Conservation (phyloP, 2,113 vertebrate genomes). For the Todiramphus chloris region DNA sequence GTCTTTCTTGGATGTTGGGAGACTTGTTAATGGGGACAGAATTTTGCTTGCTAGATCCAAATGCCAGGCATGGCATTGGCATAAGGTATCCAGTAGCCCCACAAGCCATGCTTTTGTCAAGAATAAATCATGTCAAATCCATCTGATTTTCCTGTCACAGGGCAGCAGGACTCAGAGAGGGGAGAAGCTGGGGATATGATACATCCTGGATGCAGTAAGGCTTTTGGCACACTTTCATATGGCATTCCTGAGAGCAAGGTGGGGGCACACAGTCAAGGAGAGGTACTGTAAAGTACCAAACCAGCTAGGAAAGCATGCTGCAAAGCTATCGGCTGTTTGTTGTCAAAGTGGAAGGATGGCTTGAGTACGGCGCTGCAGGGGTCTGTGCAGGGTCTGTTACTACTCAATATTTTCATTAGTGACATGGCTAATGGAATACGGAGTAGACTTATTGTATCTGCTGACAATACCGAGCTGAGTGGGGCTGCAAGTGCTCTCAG, state of each 20-base stretch:
- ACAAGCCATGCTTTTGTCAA: background rate
- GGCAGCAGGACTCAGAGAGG: background rate
- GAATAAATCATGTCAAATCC: conserved; percentile 4
- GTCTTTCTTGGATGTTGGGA: background rate
- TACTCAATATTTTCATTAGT: conserved; percentile 18
- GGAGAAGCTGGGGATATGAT: background rate
- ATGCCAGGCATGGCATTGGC: background rate
- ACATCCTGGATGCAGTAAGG: background rate
- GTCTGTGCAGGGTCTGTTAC: conserved; percentile 5
- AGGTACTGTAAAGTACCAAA: background rate
- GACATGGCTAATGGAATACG: background rate
- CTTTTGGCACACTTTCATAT: background rate
- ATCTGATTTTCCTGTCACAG: background rate
- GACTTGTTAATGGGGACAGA: background rate
- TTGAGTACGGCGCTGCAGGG: background rate
- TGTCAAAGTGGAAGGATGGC: background rate
- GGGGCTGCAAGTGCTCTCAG: conserved; percentile 12
- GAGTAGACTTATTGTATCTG: background rate
- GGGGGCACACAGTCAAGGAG: background rate
- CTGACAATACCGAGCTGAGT: background rate
- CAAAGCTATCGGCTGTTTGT: background rate
- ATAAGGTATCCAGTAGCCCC: background rate
- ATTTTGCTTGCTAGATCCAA: background rate
- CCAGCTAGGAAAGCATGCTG: background rate
- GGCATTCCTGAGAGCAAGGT: background rate